Conservation (phyloP, 2,113 vertebrate genomes). For the Jaculus jaculus region DNA sequence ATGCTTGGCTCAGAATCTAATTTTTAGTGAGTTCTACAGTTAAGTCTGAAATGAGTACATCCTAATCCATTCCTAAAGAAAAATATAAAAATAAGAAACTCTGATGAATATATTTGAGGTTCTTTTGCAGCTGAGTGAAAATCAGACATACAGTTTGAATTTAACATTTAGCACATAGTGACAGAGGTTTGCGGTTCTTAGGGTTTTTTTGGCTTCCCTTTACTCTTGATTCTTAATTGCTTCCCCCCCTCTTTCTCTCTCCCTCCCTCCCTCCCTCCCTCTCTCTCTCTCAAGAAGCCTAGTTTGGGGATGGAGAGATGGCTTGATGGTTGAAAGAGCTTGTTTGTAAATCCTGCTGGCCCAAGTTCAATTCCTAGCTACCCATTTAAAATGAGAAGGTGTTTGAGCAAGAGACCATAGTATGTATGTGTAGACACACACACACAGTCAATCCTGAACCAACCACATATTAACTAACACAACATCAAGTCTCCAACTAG, state of each 20-base stretch:
- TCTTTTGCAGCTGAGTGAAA: conserved; percentile 1
- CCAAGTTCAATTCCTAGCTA: too few relatives aligned
- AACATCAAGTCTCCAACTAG: too few relatives aligned
- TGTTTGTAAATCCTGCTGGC: too few relatives aligned
- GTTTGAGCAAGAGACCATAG: too few relatives aligned
- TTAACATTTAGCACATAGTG: not conserved
- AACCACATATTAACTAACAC: too few relatives aligned
- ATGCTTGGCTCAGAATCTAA: not conserved
- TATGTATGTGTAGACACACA: too few relatives aligned
- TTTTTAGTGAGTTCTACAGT: conserved; percentile 28
- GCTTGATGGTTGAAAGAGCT: too few relatives aligned
- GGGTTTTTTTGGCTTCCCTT: not conserved
- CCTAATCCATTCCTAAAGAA: not conserved
- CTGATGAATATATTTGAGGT: not conserved
- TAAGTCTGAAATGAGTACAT: not conserved
- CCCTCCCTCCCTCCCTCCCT: not conserved
- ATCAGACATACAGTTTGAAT: conserved; percentile 11
- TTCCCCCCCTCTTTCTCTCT: not conserved
- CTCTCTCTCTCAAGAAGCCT: not conserved
- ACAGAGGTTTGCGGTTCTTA: not conserved
- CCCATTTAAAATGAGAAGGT: too few relatives aligned
- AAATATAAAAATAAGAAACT: conserved; percentile 20
- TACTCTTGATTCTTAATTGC: not conserved
- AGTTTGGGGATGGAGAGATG: not conserved
- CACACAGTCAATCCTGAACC: too few relatives aligned